A percentile compares a stretch with the other conserved stretches of the same genome.
phyloP scores from a whole-genome alignment of 2,888 invertebrate genomes.

The Nemotelus nigrinus region DNA sequence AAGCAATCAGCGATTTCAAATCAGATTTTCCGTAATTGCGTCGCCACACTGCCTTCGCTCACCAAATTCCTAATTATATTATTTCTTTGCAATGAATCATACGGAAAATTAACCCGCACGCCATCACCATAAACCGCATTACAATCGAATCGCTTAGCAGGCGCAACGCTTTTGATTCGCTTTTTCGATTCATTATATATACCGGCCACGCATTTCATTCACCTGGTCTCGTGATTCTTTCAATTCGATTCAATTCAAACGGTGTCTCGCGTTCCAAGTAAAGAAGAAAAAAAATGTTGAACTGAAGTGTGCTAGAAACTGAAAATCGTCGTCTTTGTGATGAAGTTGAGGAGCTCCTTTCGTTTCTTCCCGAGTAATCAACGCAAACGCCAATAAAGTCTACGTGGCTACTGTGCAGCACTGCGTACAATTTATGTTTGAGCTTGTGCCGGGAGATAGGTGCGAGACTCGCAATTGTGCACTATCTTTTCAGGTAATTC shows the following conservation, averaged over 20 bases:
- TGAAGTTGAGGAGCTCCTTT: too few relatives aligned
- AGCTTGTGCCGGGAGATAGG: neutral
- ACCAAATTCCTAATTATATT: slow-evolving; percentile 32
- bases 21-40: slow-evolving; percentile 29
- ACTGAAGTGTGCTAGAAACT: too few relatives aligned
- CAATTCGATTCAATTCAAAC: neutral
- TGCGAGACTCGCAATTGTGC: slow-evolving; percentile 4
- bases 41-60: neutral
- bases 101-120: slow-evolving; percentile 21
- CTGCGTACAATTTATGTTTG: neutral
- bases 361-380: neutral
- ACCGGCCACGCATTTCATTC: slow-evolving; percentile 50
- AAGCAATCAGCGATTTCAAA: slow-evolving; percentile 33
- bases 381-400: slow-evolving; percentile 30
- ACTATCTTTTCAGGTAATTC: slow-evolving; percentile 36
- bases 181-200: slow-evolving; percentile 44
- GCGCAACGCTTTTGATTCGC: slow-evolving; percentile 45
- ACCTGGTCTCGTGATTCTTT: slow-evolving; percentile 28
- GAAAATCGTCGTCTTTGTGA: too few relatives aligned
- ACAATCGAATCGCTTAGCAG: neutral
- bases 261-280: too few relatives aligned
- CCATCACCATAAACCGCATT: neutral
- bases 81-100: slow-evolving; percentile 38
- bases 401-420: slow-evolving; percentile 12
- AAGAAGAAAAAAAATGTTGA: too few relatives aligned